Evolutionary conservation across 2,113 vertebrate species (phyloP).

Genomic region (Phocoena sinus): DNA sequence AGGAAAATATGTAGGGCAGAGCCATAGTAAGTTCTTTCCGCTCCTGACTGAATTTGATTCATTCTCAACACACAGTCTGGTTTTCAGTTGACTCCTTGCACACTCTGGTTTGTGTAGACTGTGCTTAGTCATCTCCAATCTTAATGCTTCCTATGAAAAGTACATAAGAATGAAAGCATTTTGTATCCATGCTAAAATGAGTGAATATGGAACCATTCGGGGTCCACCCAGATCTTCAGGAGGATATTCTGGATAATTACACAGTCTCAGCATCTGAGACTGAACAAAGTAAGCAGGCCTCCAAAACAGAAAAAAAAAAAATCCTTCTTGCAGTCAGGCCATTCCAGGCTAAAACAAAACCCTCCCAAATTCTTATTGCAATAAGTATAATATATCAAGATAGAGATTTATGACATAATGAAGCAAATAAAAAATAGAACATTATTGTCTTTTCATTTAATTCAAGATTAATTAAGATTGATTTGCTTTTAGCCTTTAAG

Average conservation of each 20-base stretch:
- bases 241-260: constrained; percentile 3
- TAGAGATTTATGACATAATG: not conserved
- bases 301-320: not conserved
- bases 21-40: not conserved
- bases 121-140: not conserved
- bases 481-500: not conserved
- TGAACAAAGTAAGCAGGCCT: not conserved
- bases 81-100: not conserved
- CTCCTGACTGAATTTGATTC: not conserved
- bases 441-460: not conserved
- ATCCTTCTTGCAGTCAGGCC: not conserved
- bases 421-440: not conserved
- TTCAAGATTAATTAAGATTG: not conserved
- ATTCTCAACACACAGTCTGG: not conserved
- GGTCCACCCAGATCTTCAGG: not conserved
- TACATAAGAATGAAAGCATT: not conserved
- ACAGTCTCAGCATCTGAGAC: not conserved
- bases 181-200: not conserved
- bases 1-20: not conserved
- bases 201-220: not conserved
- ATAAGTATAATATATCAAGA: not conserved
- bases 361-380: not conserved
- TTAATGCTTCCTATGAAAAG: not conserved
- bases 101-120: not conserved
- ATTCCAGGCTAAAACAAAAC: not conserved